phyloP scores from a whole-genome alignment of 2,797 vertebrate species.

The Brotula barbata region DNA sequence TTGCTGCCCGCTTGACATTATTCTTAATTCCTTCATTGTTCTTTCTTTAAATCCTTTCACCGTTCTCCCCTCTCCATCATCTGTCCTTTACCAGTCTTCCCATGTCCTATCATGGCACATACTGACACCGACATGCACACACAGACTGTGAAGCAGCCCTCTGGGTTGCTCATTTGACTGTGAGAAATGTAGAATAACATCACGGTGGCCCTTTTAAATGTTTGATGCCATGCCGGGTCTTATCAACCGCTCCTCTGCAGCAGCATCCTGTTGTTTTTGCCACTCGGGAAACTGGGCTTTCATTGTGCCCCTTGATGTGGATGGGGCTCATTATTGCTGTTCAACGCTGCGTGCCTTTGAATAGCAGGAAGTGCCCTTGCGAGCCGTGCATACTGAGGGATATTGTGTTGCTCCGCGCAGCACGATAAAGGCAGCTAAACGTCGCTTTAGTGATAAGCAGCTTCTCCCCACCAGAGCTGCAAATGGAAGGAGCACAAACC shows the following conservation, averaged over 20 bases:
- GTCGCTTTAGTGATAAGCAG: slow-evolving; percentile 27
- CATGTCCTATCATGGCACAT: not conserved
- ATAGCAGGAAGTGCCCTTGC: slow-evolving; percentile 60
- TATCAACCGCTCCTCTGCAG: slow-evolving; percentile 26
- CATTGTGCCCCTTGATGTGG: slow-evolving; percentile 59
- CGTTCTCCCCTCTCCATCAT: not conserved
- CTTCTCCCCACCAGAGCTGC: slow-evolving; percentile 19
- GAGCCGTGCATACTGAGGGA: slow-evolving; percentile 42
- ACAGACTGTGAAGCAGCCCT: slow-evolving; percentile 7
- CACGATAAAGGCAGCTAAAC: slow-evolving; percentile 39
- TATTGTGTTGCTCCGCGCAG: slow-evolving; percentile 36
- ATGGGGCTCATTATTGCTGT: slow-evolving; percentile 57
- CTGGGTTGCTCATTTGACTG: slow-evolving; percentile 21
- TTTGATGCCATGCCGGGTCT: slow-evolving; percentile 48
- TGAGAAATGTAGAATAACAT: slow-evolving; percentile 40
- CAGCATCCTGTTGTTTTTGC: slow-evolving; percentile 61
- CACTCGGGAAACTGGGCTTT: slow-evolving; percentile 56
- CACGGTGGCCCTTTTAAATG: slow-evolving; percentile 46
- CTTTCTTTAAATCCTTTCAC: not conserved
- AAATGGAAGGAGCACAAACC: slow-evolving; percentile 11
- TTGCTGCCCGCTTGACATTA: not conserved
- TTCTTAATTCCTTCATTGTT: not conserved
- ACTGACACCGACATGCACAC: slow-evolving; percentile 9
- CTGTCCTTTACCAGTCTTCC: slow-evolving; percentile 10
- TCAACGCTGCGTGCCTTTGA: slow-evolving; percentile 47